These are phyloP conservation scores for Drosophila prolongata DNA, from an alignment of 2,888 invertebrate species.

Conservation along the genomic window DNA sequence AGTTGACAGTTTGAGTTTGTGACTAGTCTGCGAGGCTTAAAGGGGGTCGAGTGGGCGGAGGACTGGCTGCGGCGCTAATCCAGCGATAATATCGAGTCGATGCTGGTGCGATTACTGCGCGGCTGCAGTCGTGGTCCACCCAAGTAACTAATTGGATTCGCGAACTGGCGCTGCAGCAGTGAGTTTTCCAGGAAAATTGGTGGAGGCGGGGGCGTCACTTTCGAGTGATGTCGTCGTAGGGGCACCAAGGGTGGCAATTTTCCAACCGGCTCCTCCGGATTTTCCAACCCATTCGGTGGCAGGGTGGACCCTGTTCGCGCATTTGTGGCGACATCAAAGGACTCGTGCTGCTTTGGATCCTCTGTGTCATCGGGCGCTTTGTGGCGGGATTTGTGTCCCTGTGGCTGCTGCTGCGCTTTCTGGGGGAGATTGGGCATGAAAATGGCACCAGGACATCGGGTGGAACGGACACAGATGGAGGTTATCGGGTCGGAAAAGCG, in stretches of 20 bases:
- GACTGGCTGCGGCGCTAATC: slow-evolving; percentile 84
- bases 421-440: slow-evolving; percentile 56
- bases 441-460: slow-evolving; percentile 24
- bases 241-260: slow-evolving; percentile 20
- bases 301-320: slow-evolving; percentile 32
- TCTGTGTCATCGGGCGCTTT: slow-evolving; percentile 64
- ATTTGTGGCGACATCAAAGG: slow-evolving; percentile 59
- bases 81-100: slow-evolving; percentile 89
- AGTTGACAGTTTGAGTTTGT: slow-evolving; percentile 47
- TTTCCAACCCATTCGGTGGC: slow-evolving; percentile 2
- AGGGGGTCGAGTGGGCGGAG: neutral
- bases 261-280: slow-evolving; percentile 9
- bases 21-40: slow-evolving; percentile 47
- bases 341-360: slow-evolving; percentile 34
- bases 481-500: neutral
- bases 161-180: slow-evolving; percentile 84
- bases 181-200: slow-evolving; percentile 84
- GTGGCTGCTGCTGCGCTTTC: slow-evolving; percentile 45
- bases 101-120: slow-evolving; percentile 86
- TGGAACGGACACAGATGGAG: slow-evolving; percentile 5
- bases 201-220: slow-evolving; percentile 56
- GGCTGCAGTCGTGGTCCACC: slow-evolving; percentile 87
- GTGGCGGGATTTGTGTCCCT: slow-evolving; percentile 64
- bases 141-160: slow-evolving; percentile 89
- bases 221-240: slow-evolving; percentile 59